Conservation (phyloP, 1,140 invertebrate genomes). For the Drosophila mauritiana region DNA sequence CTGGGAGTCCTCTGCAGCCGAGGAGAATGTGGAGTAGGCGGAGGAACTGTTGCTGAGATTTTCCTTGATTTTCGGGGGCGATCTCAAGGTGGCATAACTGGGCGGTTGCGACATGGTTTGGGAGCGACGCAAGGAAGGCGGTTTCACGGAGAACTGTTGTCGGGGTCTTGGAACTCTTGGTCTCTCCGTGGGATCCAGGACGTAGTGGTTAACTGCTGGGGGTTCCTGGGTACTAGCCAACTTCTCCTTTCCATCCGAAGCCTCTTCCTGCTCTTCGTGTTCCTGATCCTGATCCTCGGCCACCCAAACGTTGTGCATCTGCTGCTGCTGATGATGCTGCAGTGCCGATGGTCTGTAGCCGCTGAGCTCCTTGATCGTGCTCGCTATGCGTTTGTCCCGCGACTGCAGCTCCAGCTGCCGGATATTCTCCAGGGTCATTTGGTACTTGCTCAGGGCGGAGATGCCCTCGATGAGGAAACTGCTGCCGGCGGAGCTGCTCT, state of each 20-base stretch:
- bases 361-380: slow-evolving; percentile 86
- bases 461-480: slow-evolving; percentile 85
- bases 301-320: slow-evolving; percentile 86
- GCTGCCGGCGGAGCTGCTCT: slow-evolving; percentile 67
- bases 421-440: slow-evolving; percentile 87
- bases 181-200: slow-evolving; percentile 71
- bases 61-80: slow-evolving; percentile 12
- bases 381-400: slow-evolving; percentile 57
- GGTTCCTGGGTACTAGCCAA: neutral
- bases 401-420: slow-evolving; percentile 61
- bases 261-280: neutral
- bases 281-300: slow-evolving; percentile 44
- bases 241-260: neutral
- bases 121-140: slow-evolving; percentile 69
- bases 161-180: slow-evolving; percentile 63
- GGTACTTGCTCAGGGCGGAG: slow-evolving; percentile 87
- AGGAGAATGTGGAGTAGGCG: slow-evolving; percentile 55
- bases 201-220: slow-evolving; percentile 71
- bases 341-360: slow-evolving; percentile 86
- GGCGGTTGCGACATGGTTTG: slow-evolving; percentile 71
- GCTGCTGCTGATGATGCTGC: slow-evolving; percentile 85
- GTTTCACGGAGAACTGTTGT: slow-evolving; percentile 73
- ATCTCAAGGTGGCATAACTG: slow-evolving; percentile 55
- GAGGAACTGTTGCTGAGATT: slow-evolving; percentile 46
- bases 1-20: slow-evolving; percentile 23